Conservation (phyloP, 2,113 vertebrate genomes). For the Chrysemys picta region DNA sequence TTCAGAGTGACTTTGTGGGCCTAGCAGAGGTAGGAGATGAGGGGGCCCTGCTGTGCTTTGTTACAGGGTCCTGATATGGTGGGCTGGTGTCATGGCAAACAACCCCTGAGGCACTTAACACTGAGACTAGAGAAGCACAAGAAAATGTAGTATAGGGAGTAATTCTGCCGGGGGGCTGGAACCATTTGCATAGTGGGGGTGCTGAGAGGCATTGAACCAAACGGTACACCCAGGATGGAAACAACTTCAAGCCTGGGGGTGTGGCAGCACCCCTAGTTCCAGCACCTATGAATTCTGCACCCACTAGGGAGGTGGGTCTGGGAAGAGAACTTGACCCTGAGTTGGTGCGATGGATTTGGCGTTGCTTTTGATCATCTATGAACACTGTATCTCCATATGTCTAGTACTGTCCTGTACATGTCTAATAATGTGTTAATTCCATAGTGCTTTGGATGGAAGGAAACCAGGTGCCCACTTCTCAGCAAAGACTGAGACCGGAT, state of each 20-base stretch:
- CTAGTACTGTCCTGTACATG: not conserved
- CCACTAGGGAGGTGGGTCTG: not conserved
- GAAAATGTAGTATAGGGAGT: not conserved
- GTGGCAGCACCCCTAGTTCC: too few relatives aligned
- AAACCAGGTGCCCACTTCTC: not conserved
- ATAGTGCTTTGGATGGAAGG: not conserved
- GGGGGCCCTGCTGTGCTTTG: too few relatives aligned
- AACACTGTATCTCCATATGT: not conserved
- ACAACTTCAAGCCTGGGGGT: too few relatives aligned
- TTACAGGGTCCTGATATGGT: not conserved
- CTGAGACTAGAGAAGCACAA: not conserved
- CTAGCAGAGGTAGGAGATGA: too few relatives aligned
- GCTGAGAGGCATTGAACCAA: too few relatives aligned
- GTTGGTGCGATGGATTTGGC: not conserved
- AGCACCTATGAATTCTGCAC: not conserved
- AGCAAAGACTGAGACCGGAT: not conserved
- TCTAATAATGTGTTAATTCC: not conserved
- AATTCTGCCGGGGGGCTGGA: not conserved
- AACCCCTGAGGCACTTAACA: not conserved
- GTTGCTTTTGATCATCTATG: not conserved
- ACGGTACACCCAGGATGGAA: too few relatives aligned
- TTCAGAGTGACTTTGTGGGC: too few relatives aligned
- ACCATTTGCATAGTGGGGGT: too few relatives aligned
- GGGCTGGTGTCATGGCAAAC: not conserved
- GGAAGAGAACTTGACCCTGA: not conserved